A percentile compares a stretch with the other conserved stretches of the same genome.
phyloP scores from a whole-genome alignment of 2,888 invertebrate species.

The Acronicta aceris region DNA sequence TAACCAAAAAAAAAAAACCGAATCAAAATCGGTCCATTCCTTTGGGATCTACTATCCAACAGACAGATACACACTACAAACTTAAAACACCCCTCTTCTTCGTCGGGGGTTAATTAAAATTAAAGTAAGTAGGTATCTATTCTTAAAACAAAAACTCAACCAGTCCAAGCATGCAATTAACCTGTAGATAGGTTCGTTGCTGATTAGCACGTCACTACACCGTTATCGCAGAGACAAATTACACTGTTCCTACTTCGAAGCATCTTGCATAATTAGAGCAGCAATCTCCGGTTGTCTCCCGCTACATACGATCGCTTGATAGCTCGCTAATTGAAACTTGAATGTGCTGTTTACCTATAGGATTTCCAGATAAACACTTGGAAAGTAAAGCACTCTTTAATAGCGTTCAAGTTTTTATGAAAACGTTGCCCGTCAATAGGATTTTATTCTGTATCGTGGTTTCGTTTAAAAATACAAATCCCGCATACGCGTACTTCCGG shows the following conservation, averaged over 20 bases:
- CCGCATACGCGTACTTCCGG: too few species aligned
- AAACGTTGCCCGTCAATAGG: too few species aligned
- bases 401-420: too few species aligned
- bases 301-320: slow-evolving; percentile 66
- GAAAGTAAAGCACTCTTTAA: slow-evolving; percentile 41
- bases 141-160: slow-evolving; percentile 15
- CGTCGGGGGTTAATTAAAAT: too few species aligned
- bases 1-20: too few species aligned
- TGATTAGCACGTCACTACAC: slow-evolving; percentile 52
- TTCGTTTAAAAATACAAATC: too few species aligned
- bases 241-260: slow-evolving; percentile 47
- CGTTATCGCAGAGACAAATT: slow-evolving; percentile 57
- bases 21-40: too few species aligned
- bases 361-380: slow-evolving; percentile 51
- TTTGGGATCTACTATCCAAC: too few species aligned
- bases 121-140: too few species aligned
- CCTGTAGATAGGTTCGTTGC: slow-evolving; percentile 54
- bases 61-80: too few species aligned
- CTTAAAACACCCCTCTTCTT: too few species aligned
- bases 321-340: slow-evolving; percentile 71
- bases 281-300: slow-evolving; percentile 73
- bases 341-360: slow-evolving; percentile 65
- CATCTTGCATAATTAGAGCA: slow-evolving; percentile 70
- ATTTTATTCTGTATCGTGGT: too few species aligned
- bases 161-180: slow-evolving; percentile 49